Conservation (phyloP, 2,113 vertebrate species). For the Chionomys nivalis region DNA sequence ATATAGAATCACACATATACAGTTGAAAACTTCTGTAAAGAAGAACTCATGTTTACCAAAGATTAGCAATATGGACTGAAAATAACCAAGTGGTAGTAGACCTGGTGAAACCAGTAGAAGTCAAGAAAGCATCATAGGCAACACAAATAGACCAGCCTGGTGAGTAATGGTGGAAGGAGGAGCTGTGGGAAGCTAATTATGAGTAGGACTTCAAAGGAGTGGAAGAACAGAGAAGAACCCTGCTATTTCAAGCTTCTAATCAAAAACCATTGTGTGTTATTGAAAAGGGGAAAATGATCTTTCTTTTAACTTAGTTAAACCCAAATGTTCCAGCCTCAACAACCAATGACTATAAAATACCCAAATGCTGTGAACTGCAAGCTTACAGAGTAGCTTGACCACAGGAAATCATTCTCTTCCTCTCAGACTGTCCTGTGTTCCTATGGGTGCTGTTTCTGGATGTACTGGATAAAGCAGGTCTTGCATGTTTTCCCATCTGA, state of each 20-base stretch:
- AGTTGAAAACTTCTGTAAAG: neutral
- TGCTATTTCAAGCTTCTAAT: conserved; percentile 74
- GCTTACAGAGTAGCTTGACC: neutral
- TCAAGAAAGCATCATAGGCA: conserved; percentile 47
- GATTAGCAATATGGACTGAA: conserved; percentile 36
- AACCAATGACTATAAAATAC: conserved; percentile 22
- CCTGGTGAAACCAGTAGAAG: conserved; percentile 21
- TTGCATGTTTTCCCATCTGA: neutral
- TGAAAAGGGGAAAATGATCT: conserved; percentile 61
- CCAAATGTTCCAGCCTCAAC: conserved; percentile 40
- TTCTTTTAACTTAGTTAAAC: conserved; percentile 61
- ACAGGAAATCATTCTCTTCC: neutral
- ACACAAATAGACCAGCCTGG: conserved; percentile 63
- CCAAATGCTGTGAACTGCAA: neutral
- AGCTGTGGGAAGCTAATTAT: conserved; percentile 79
- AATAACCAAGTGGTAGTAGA: conserved; percentile 34
- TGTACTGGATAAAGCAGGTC: neutral
- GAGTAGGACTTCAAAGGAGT: conserved; percentile 68
- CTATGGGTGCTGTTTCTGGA: neutral
- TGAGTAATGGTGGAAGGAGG: conserved; percentile 72
- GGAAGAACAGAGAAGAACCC: conserved; percentile 67
- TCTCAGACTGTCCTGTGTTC: neutral
- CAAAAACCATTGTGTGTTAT: conserved; percentile 66
- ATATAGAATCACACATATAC: neutral
- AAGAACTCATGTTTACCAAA: neutral